Evolutionary conservation across 53 echinoderm and acorn worm genomes (phyloP).

Genomic region (Patiria pectinifera): DNA sequence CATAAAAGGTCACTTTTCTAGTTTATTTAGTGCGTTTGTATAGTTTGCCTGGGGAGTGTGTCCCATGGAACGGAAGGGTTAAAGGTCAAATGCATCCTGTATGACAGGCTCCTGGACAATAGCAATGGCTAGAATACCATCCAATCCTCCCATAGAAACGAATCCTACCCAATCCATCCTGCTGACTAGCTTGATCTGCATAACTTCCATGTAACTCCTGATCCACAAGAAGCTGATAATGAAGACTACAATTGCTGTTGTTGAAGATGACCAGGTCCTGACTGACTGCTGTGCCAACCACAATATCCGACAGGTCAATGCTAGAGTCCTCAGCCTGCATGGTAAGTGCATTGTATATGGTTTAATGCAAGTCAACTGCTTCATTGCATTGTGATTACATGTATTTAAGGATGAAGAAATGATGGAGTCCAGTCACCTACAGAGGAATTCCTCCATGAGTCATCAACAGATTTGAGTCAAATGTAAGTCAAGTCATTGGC

Average conservation of each 20-base stretch:
- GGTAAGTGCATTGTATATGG: background rate
- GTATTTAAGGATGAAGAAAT: too few relatives aligned
- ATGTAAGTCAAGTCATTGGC: too few relatives aligned
- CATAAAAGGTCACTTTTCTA: too few relatives aligned
- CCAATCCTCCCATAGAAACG: background rate
- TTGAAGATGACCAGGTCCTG: conserved; percentile 78
- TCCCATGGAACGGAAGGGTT: background rate
- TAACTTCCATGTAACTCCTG: conserved; percentile 87
- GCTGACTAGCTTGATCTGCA: conserved; percentile 71
- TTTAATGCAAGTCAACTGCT: background rate
- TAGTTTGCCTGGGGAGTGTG: background rate
- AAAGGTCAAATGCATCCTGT: background rate
- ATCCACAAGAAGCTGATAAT: conserved; percentile 83
- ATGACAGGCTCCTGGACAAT: too few relatives aligned
- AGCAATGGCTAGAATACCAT: too few relatives aligned
- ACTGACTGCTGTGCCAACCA: conserved; percentile 84
- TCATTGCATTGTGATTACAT: too few relatives aligned
- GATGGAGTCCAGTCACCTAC: too few relatives aligned
- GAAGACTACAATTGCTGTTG: conserved; percentile 91
- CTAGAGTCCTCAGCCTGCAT: conserved; percentile 74
- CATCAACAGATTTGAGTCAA: too few relatives aligned
- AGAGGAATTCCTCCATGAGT: too few relatives aligned
- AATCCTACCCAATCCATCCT: conserved; percentile 76
- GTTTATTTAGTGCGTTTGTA: too few relatives aligned
- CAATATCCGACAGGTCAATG: conserved; percentile 83